Percentiles rank a stretch among this genome's conserved stretches.
phyloP scores from a whole-genome alignment of 2,888 invertebrate genomes.

The Clunio marinus region DNA sequence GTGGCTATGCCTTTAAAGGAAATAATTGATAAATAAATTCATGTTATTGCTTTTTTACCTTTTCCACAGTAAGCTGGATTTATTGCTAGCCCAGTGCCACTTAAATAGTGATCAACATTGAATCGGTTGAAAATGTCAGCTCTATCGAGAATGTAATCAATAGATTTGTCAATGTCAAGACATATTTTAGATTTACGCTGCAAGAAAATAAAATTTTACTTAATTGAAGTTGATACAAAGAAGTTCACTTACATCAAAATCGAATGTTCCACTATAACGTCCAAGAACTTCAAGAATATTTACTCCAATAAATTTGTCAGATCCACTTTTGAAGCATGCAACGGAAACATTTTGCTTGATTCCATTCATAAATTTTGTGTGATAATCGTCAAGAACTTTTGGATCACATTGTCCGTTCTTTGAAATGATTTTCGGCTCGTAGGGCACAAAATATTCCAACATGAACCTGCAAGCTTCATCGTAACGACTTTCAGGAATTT shows the following conservation, averaged over 20 bases:
- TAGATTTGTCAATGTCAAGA: not conserved
- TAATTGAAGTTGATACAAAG: not conserved
- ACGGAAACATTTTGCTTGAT: conserved; percentile 18
- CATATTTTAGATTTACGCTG: conserved; percentile 29
- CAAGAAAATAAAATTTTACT: not conserved
- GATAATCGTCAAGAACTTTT: conserved; percentile 10
- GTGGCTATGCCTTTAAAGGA: conserved; percentile 37
- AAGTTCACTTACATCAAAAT: conserved; percentile 8
- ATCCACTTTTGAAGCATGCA: conserved; percentile 10
- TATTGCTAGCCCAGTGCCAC: conserved; percentile 24
- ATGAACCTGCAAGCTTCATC: conserved; percentile 27
- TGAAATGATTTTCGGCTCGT: conserved; percentile 26
- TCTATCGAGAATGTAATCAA: not conserved
- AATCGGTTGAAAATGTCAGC: conserved; percentile 26
- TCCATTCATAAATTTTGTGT: conserved; percentile 15
- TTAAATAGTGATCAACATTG: conserved; percentile 35
- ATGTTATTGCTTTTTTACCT: conserved; percentile 19
- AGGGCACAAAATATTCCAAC: conserved; percentile 23
- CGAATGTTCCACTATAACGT: not conserved
- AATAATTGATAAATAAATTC: too few species aligned
- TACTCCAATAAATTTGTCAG: not conserved
- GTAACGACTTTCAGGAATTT: conserved; percentile 23
- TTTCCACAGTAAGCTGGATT: conserved; percentile 9
- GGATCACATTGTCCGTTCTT: conserved; percentile 9
- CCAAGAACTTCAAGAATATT: conserved; percentile 32